Evolutionary conservation across 1,140 invertebrate species (phyloP), one percentile per base, ranked within the genome.

Genomic region (Bombus breviceps): DNA sequence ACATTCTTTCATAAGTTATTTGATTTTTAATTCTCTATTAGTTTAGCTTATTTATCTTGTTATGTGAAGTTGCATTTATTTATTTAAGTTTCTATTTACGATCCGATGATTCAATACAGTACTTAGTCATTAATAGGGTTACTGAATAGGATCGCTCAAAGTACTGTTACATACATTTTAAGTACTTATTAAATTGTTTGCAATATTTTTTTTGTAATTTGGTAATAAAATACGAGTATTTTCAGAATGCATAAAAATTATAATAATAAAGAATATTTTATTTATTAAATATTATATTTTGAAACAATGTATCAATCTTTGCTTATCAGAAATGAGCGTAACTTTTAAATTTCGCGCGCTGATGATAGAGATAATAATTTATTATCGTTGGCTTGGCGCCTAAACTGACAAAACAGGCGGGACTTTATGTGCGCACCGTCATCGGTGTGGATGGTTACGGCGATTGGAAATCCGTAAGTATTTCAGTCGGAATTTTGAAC

Each of bases 401-500:
- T 37, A 84, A 88, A 83, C 12, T 37, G 22, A 69, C 62, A 79
- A 90, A 88, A 90, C 81, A 73, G 82, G 89, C 89, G 89, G 88
- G 89, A 68, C 62, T 59, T 66, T 0, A 57, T 18, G 12, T 0
- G n/a, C 28, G 32, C 13, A 32, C 53, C 1, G 68, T 57, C 28
- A 22, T 47, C 32, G 1, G 13, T 13, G n/a, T 13, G 9, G 64
- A 8, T 72, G 22, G 32, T 15, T 34, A 28, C 2, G 6, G 5
- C 22, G 12, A 18, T 13, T 57, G 22, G 25, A 13, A 47, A 39
- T 22, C 47, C 76, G 10, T 32, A 25, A 53, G 57, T 12, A 53
- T 2, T 34, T 22, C 15, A 39, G 25, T 41, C 59, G 25, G 53
- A 4, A 39, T 83, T 78, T 88, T 43, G 12, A 77, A 73, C 41